phyloP scores from a whole-genome alignment of 2,888 invertebrate genomes.

The Caenorhabditis sp. region DNA sequence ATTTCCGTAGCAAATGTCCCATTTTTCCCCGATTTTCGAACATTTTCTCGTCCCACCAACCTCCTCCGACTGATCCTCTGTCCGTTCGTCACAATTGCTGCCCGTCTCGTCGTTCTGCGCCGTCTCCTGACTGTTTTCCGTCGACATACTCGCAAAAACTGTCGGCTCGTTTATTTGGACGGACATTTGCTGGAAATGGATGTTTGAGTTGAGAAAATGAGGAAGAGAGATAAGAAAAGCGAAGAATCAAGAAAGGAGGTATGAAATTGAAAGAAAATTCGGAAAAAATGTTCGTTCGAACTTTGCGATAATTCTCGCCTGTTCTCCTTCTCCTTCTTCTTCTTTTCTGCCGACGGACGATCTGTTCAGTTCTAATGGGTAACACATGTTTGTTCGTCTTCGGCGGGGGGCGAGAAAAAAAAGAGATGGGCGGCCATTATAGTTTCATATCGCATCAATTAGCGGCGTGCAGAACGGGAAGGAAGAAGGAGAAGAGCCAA shows the following conservation, averaged over 20 bases:
- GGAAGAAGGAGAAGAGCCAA: background rate
- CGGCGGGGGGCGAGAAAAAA: conserved; percentile 13
- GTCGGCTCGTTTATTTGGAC: conserved; percentile 63
- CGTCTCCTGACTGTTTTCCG: conserved; percentile 30
- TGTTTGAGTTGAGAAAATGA: background rate
- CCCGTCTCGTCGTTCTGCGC: conserved; percentile 30
- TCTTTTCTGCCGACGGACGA: too few species aligned
- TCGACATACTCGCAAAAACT: conserved; percentile 60
- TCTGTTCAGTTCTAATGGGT: conserved; percentile 63
- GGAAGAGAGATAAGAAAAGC: background rate
- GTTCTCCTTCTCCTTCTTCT: too few species aligned
- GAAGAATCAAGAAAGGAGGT: background rate
- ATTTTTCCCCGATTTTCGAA: too few species aligned
- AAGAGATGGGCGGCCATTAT: conserved; percentile 43
- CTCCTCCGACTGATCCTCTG: conserved; percentile 41
- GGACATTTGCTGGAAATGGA: conserved; percentile 48
- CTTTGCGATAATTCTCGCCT: too few species aligned
- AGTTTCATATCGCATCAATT: conserved; percentile 63
- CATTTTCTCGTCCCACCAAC: too few species aligned
- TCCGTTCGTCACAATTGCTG: conserved; percentile 44
- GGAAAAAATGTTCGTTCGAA: background rate
- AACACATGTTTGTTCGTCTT: conserved; percentile 55
- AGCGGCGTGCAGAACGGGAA: conserved; percentile 5
- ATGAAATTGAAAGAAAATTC: conserved; percentile 1
- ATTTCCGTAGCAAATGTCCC: too few species aligned